phyloP scores from a whole-genome alignment of 2,113 vertebrate genomes.

The Atrichornis clamosus region DNA sequence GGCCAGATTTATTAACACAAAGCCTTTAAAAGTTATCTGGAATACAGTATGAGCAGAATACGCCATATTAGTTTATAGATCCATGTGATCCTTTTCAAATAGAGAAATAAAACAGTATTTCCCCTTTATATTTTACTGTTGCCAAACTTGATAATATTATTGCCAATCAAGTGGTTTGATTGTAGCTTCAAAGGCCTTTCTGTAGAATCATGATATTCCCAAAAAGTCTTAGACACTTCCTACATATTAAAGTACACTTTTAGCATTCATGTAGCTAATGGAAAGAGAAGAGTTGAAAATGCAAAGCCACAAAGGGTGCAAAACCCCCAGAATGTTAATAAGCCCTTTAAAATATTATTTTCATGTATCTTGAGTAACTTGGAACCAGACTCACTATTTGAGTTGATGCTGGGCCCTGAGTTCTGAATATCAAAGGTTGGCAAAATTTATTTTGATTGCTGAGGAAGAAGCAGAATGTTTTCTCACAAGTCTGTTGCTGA shows the following conservation, averaged over 20 bases:
- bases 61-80: not conserved
- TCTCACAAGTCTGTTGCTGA: not conserved
- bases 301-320: not conserved
- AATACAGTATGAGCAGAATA: not conserved
- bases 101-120: not conserved
- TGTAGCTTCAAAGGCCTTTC: not conserved
- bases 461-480: not conserved
- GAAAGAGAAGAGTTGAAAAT: not conserved
- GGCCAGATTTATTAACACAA: not conserved
- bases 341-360: not conserved
- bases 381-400: not conserved
- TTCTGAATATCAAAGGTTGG: not conserved
- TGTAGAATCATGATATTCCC: not conserved
- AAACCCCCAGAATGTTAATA: not conserved
- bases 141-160: not conserved
- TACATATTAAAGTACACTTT: not conserved
- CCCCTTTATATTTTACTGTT: not conserved
- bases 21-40: constrained; percentile 5
- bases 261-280: not conserved
- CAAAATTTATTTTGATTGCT: not conserved
- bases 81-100: not conserved
- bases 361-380: not conserved
- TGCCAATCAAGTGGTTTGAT: not conserved
- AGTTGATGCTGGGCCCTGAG: not conserved
- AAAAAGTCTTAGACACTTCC: not conserved